phyloP scores from a whole-genome alignment of 2,888 invertebrate species.

The Sphaeridia pumilis region DNA sequence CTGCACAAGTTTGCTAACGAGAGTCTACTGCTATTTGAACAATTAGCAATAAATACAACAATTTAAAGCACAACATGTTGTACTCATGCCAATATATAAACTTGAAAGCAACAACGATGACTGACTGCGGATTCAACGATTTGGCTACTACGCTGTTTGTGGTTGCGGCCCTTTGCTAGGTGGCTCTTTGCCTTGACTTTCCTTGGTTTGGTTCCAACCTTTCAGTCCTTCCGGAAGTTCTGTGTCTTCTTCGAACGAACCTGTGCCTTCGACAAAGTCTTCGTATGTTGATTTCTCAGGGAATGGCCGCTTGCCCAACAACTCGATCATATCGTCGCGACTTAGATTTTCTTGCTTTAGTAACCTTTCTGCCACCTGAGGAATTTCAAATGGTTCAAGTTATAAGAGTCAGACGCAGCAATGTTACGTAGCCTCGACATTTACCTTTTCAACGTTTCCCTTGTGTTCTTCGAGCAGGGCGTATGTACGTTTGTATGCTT shows the following conservation, averaged over 20 bases:
- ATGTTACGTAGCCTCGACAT: too few species aligned
- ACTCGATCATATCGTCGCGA: slow-evolving; percentile 93
- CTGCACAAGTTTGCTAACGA: too few species aligned
- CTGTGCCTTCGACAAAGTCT: slow-evolving; percentile 96
- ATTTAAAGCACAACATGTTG: too few species aligned
- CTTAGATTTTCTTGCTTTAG: slow-evolving; percentile 88
- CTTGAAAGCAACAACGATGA: too few species aligned
- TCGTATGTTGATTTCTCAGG: slow-evolving; percentile 98
- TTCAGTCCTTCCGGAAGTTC: slow-evolving; percentile 85
- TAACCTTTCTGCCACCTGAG: slow-evolving; percentile 53
- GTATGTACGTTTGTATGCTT: slow-evolving; percentile 69
- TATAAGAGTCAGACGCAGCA: too few species aligned
- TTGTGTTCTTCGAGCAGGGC: slow-evolving; percentile 66
- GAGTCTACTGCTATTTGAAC: too few species aligned
- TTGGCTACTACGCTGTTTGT: background rate
- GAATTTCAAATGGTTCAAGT: slow-evolving; percentile 15
- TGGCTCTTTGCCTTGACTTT: slow-evolving; percentile 2
- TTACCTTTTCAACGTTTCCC: slow-evolving; percentile 68
- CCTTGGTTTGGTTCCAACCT: slow-evolving; percentile 62
- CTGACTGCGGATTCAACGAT: too few species aligned
- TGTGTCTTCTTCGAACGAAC: slow-evolving; percentile 95
- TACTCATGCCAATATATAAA: too few species aligned
- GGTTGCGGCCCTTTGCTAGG: background rate
- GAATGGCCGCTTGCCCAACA: slow-evolving; percentile 89
- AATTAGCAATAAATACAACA: too few species aligned